Evolutionary conservation across 2,888 invertebrate genomes (phyloP).

Genomic region (Empis stercorea): DNA sequence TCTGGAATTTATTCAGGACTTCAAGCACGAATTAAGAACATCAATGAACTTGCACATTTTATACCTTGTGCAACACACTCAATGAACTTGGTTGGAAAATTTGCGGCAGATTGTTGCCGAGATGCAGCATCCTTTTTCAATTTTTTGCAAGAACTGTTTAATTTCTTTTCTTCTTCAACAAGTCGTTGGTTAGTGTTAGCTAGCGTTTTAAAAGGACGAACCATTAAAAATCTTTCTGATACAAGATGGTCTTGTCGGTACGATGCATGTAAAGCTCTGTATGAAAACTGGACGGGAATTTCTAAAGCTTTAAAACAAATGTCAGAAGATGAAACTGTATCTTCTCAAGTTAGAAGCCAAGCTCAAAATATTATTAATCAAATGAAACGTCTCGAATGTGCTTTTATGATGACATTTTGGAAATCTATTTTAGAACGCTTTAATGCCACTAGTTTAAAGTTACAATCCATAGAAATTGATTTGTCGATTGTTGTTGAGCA

Average conservation of each 20-base stretch:
- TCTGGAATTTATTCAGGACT: neutral
- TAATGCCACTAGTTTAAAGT: too few relatives aligned
- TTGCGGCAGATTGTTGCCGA: conserved; percentile 1
- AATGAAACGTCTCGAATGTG: too few relatives aligned
- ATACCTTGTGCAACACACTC: neutral
- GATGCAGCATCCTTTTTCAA: neutral
- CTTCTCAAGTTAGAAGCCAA: too few relatives aligned
- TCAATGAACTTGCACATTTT: neutral
- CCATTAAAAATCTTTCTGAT: neutral
- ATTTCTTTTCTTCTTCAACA: conserved; percentile 1
- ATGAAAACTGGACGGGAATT: too few relatives aligned
- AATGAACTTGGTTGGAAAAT: neutral
- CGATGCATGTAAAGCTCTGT: too few relatives aligned
- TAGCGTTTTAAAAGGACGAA: neutral
- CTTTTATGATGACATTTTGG: too few relatives aligned
- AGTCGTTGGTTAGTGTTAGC: neutral
- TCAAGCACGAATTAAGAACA: neutral
- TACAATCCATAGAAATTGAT: too few relatives aligned
- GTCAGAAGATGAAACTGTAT: too few relatives aligned
- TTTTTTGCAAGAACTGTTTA: neutral
- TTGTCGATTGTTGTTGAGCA: too few relatives aligned
- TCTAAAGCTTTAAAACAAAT: too few relatives aligned
- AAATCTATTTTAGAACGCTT: too few relatives aligned
- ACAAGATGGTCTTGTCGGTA: neutral
- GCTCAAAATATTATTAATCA: too few relatives aligned